Evolutionary conservation across 2,888 invertebrate genomes (phyloP).

Genomic region (Neoscelio sp.): DNA sequence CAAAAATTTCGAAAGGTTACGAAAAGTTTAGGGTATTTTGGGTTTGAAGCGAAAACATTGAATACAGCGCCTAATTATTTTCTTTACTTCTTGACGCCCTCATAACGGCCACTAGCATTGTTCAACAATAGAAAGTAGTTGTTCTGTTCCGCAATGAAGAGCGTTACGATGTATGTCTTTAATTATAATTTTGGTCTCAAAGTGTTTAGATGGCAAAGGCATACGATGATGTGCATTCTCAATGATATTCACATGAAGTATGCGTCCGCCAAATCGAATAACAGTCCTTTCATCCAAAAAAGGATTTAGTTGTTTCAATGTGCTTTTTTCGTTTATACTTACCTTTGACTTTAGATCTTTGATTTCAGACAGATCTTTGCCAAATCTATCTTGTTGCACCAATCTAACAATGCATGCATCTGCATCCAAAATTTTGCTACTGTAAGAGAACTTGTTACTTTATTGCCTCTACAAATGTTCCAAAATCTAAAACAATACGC

Average conservation of each 20-base stretch:
- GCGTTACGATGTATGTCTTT: not conserved
- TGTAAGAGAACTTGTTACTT: not conserved
- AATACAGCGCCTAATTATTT: too few relatives aligned
- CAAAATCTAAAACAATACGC: not conserved
- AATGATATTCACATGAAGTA: not conserved
- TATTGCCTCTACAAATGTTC: not conserved
- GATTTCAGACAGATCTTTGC: not conserved
- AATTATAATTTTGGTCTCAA: not conserved
- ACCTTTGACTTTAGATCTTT: not conserved
- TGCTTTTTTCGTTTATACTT: not conserved
- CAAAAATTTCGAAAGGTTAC: too few relatives aligned
- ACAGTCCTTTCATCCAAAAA: not conserved
- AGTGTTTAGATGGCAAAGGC: too few relatives aligned
- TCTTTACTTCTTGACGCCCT: slow-evolving; percentile 21
- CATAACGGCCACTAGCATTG: not conserved
- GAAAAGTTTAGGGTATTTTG: too few relatives aligned
- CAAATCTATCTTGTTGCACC: not conserved
- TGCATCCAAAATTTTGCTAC: not conserved
- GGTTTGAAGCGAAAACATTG: too few relatives aligned
- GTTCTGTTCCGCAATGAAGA: not conserved
- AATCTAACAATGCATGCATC: not conserved
- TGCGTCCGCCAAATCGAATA: not conserved
- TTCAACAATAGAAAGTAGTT: not conserved
- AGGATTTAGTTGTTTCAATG: not conserved
- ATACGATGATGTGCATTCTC: too few relatives aligned